phyloP scores from a whole-genome alignment of 2,888 invertebrate genomes.

The Rugalucina vietnamica region DNA sequence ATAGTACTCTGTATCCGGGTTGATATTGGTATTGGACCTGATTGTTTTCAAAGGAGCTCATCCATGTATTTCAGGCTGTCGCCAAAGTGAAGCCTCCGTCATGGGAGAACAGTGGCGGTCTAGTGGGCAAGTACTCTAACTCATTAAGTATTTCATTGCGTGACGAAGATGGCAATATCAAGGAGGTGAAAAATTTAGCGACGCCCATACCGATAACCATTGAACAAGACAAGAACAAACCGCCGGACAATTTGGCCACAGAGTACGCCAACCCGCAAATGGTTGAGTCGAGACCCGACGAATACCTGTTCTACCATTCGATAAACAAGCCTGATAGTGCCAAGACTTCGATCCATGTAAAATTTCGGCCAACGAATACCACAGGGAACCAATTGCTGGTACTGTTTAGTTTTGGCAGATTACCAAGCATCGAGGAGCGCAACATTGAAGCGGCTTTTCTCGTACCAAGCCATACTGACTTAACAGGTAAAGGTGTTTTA shows the following conservation, averaged over 20 bases:
- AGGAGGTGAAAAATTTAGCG: slow-evolving; percentile 18
- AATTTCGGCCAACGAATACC: slow-evolving; percentile 26
- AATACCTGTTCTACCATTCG: slow-evolving; percentile 28
- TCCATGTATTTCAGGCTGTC: not conserved
- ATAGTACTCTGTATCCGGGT: no score
- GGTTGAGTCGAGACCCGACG: slow-evolving; percentile 4
- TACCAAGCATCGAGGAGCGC: slow-evolving; percentile 11
- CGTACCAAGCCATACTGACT: slow-evolving; percentile 44
- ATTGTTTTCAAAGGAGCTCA: no score
- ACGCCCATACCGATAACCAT: slow-evolving; percentile 35
- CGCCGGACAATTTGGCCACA: not conserved
- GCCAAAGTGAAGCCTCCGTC: not conserved
- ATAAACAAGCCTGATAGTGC: not conserved
- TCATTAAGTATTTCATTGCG: slow-evolving; percentile 18
- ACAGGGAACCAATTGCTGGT: slow-evolving; percentile 38
- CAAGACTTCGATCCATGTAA: slow-evolving; percentile 17
- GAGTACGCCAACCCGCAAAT: slow-evolving; percentile 23
- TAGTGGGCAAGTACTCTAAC: slow-evolving; percentile 14
- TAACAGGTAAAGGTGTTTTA: slow-evolving; percentile 44
- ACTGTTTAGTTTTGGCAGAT: slow-evolving; percentile 4
- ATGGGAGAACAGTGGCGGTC: not conserved
- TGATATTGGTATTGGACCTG: no score
- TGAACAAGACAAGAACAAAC: slow-evolving; percentile 34
- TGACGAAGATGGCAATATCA: slow-evolving; percentile 12
- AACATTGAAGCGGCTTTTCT: slow-evolving; percentile 54